phyloP scores from a whole-genome alignment of 53 echinoderm and acorn worm species.

The Zoroaster sp. region DNA sequence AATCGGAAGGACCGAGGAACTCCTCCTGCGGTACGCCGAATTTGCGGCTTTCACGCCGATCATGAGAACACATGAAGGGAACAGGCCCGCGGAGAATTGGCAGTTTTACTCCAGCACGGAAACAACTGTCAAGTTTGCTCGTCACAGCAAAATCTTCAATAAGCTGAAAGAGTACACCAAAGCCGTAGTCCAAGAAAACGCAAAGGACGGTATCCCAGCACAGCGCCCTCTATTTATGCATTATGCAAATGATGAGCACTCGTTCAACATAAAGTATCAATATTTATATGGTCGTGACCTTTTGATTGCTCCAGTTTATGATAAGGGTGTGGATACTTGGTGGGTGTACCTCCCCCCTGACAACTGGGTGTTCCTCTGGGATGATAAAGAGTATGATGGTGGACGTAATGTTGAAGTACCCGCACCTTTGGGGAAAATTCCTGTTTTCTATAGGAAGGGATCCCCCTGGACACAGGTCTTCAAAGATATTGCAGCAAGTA shows the following conservation, averaged over 20 bases:
- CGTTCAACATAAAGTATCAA: constrained; percentile 77
- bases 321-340: constrained; percentile 63
- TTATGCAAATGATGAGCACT: constrained; percentile 71
- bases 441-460: constrained; percentile 80
- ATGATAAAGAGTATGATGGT: constrained; percentile 64
- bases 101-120: constrained; percentile 86
- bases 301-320: constrained; percentile 87
- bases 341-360: constrained; percentile 85
- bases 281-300: constrained; percentile 89
- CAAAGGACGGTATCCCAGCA: constrained; percentile 75
- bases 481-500: constrained; percentile 67
- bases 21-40: constrained; percentile 89
- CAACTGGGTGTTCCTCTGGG: constrained; percentile 92
- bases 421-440: constrained; percentile 79
- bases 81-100: constrained; percentile 86
- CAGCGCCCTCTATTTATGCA: constrained; percentile 94
- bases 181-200: constrained; percentile 65
- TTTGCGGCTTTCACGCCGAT: constrained; percentile 94
- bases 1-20: constrained; percentile 84
- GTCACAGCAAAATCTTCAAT: constrained; percentile 75
- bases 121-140: constrained; percentile 73
- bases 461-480: constrained; percentile 73
- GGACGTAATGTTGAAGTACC: constrained; percentile 64
- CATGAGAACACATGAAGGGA: constrained; percentile 97
- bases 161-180: constrained; percentile 73